These are phyloP conservation scores for Rhabdornis inornatus DNA, from an alignment of 2,113 vertebrate species.

Conservation along the genomic window DNA sequence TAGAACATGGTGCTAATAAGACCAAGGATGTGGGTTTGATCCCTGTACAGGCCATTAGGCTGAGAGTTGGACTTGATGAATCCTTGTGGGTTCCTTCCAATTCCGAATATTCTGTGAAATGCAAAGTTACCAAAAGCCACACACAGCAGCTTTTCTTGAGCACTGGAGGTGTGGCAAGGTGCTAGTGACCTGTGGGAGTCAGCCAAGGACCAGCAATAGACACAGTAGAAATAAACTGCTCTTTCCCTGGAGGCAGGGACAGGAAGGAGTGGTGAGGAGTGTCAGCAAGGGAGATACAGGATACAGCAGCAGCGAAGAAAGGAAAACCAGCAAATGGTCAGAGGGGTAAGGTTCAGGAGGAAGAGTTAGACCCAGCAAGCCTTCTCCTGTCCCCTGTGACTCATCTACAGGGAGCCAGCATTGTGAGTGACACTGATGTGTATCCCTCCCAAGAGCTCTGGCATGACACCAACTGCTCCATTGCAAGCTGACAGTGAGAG, in stretches of 20 bases:
- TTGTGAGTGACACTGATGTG: neutral
- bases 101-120: neutral
- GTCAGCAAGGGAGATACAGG: neutral
- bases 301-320: neutral
- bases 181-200: neutral
- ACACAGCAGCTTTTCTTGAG: neutral
- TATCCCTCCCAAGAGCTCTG: neutral
- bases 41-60: neutral
- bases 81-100: neutral
- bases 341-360: neutral
- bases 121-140: neutral
- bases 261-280: neutral
- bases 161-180: rapidly evolving
- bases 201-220: neutral
- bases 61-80: neutral
- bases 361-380: neutral
- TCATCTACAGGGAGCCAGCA: neutral
- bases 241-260: neutral
- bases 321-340: neutral
- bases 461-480: rapidly evolving
- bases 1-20: neutral
- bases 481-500: neutral
- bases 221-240: neutral
- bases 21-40: neutral
- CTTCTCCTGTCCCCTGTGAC: neutral